Evolutionary conservation across 2,888 invertebrate species (phyloP).

Genomic region (Thyatira batis): DNA sequence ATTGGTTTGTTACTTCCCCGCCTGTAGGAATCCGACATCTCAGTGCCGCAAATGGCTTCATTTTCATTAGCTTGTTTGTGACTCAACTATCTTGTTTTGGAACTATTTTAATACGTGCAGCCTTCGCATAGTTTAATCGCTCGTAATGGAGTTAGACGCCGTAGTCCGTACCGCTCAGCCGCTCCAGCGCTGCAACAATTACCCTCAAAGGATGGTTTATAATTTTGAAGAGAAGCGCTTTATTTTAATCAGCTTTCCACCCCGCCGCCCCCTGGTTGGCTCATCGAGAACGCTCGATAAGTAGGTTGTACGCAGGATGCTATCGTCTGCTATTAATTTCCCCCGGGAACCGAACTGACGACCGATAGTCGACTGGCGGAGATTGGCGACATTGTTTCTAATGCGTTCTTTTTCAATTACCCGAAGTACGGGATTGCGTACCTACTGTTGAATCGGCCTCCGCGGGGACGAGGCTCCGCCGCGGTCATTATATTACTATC

Average conservation of each 20-base stretch:
- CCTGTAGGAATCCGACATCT: not conserved
- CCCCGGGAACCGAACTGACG: slow-evolving; percentile 39
- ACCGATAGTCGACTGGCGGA: slow-evolving; percentile 18
- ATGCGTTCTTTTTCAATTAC: slow-evolving; percentile 33
- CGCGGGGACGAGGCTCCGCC: not conserved
- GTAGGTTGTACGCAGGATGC: slow-evolving; percentile 28
- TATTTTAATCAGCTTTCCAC: slow-evolving; percentile 32
- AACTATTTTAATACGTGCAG: not conserved
- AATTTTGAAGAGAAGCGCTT: slow-evolving; percentile 21
- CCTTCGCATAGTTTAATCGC: not conserved
- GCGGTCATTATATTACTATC: too few relatives aligned
- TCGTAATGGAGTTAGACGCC: not conserved
- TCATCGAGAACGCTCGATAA: slow-evolving; percentile 34
- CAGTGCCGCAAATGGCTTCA: not conserved
- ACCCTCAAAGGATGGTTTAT: slow-evolving; percentile 18
- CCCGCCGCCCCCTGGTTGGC: slow-evolving; percentile 5
- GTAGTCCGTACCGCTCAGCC: slow-evolving; percentile 1
- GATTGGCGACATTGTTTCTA: slow-evolving; percentile 38
- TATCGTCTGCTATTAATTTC: slow-evolving; percentile 42
- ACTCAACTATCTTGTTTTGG: not conserved
- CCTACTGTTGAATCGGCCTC: not conserved
- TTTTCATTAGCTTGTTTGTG: not conserved
- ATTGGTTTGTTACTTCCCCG: not conserved
- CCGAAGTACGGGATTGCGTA: not conserved
- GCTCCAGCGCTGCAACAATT: slow-evolving; percentile 17